A percentile compares a stretch with the other conserved stretches of the same genome.
Evolutionary conservation across 2,888 invertebrate genomes (phyloP).

Genomic region (Heteromurus nitidus): DNA sequence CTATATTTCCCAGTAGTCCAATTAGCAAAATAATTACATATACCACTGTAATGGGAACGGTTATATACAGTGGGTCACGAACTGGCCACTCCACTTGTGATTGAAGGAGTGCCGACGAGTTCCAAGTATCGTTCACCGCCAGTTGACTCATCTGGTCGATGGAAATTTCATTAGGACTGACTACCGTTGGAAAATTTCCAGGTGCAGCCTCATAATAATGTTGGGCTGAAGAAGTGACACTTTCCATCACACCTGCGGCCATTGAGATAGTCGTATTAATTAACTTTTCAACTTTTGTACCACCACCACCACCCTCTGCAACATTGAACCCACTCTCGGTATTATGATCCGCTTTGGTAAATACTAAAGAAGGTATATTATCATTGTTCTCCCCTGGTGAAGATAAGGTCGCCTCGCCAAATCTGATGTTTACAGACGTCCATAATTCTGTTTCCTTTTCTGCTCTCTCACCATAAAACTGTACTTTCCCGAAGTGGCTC

Average conservation of each 20-base stretch:
- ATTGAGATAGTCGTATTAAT: conserved; percentile 48
- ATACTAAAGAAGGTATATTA: no score
- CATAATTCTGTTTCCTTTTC: conserved; percentile 59
- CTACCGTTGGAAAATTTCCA: conserved; percentile 33
- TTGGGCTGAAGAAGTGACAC: conserved; percentile 29
- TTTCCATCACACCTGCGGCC: conserved; percentile 57
- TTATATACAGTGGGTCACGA: conserved; percentile 72
- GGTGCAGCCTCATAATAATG: conserved; percentile 36
- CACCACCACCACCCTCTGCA: neutral
- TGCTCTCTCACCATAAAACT: conserved; percentile 58
- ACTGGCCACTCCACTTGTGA: conserved; percentile 68
- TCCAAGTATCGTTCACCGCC: conserved; percentile 47
- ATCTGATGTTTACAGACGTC: conserved; percentile 47
- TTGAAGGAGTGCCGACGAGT: conserved; percentile 30
- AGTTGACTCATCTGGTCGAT: conserved; percentile 51
- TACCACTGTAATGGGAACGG: conserved; percentile 74
- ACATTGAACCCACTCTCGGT: conserved; percentile 21
- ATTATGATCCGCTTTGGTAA: no score
- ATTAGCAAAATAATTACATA: conserved; percentile 75
- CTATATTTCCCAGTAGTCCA: conserved; percentile 74
- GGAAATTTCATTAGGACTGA: conserved; percentile 22
- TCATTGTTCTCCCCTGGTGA: conserved; percentile 36
- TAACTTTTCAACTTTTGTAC: conserved; percentile 28
- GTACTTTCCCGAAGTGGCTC: conserved; percentile 38
- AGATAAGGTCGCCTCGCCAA: conserved; percentile 31